Conservation (phyloP, 2,888 invertebrate genomes). For the Pomacea canaliculata region DNA sequence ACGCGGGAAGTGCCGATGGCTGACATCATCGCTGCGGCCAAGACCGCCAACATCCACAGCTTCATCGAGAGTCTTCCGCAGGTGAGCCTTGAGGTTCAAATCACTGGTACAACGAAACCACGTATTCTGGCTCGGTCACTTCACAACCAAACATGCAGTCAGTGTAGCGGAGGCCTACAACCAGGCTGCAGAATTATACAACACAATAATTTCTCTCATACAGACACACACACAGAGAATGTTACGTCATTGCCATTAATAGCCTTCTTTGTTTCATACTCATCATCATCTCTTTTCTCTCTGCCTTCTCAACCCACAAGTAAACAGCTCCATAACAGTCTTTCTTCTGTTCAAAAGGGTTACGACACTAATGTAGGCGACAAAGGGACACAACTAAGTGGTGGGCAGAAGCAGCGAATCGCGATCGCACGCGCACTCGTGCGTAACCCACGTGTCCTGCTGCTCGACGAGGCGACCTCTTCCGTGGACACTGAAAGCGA, state of each 20-base stretch:
- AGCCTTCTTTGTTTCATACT: too few species aligned
- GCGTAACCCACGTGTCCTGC: conserved; percentile 68
- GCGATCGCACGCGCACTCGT: conserved; percentile 71
- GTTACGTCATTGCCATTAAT: too few species aligned
- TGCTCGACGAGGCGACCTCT: conserved; percentile 71
- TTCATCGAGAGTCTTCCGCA: conserved; percentile 82
- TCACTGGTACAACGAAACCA: neutral
- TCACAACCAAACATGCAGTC: neutral
- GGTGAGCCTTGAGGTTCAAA: conserved; percentile 45
- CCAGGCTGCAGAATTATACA: too few species aligned
- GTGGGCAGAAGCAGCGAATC: conserved; percentile 71
- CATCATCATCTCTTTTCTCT: too few species aligned
- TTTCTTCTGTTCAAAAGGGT: conserved; percentile 12
- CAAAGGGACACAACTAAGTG: conserved; percentile 40
- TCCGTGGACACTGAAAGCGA: conserved; percentile 70
- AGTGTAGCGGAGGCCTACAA: neutral
- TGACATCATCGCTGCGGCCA: conserved; percentile 79
- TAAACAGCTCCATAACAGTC: too few species aligned
- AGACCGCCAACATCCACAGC: conserved; percentile 88
- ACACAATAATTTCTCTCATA: too few species aligned
- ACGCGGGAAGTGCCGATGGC: conserved; percentile 76
- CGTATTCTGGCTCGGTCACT: too few species aligned
- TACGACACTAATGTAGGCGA: conserved; percentile 31
- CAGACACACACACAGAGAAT: too few species aligned
- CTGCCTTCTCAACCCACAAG: too few species aligned